Evolutionary conservation across 2,888 invertebrate species (phyloP), one percentile per base, ranked within the genome.

Genomic region (Tiphia femorata): DNA sequence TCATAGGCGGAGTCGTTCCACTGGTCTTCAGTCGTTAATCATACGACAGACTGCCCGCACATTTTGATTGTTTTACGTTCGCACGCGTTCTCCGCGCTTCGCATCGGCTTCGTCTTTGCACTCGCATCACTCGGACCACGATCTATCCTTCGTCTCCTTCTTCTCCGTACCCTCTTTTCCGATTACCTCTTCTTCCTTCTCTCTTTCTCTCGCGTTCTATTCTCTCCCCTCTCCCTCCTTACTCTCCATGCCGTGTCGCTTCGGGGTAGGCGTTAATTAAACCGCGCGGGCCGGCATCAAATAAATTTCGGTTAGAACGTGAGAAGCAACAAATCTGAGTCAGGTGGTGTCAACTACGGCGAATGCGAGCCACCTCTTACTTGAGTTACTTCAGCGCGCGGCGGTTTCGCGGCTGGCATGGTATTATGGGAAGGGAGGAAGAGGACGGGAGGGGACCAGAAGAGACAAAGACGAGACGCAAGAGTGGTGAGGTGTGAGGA

Each of bases 311-410:
- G 80, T 81, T 81, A 81, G 78, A 81, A 80, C 78, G 81, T 81
- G 82, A 81, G 81, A 81, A 82, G 81, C 81, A 80, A 80, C 82
- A 81, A 82, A 82, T 82, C 81, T 78, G 81, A 82, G 81, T 81
- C 82, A 79, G 82, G 75, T 78, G 81, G 80, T 79, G 81, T 82
- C 80, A 79, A 78, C 80, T 76, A 70, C 65, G 71, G 71, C 66
- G 68, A 75, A 72, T 57, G 74, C 67, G 64, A 73, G 70, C 69
- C 72, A 70, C 65, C 66, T 72, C 71, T 77, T 78, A 73, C 78
- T 78, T 77, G 70, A 77, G 75, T 75, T 76, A 74, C 76, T 73
- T 70, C 58, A 60, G 59, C 58, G 66, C n/a, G n/a, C 50, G 53
- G 54, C 60, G 73, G 67, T 77, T 76, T 73, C 67, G 72, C 60